phyloP scores from a whole-genome alignment of 2,797 vertebrate genomes.

The Falco columbarius region DNA sequence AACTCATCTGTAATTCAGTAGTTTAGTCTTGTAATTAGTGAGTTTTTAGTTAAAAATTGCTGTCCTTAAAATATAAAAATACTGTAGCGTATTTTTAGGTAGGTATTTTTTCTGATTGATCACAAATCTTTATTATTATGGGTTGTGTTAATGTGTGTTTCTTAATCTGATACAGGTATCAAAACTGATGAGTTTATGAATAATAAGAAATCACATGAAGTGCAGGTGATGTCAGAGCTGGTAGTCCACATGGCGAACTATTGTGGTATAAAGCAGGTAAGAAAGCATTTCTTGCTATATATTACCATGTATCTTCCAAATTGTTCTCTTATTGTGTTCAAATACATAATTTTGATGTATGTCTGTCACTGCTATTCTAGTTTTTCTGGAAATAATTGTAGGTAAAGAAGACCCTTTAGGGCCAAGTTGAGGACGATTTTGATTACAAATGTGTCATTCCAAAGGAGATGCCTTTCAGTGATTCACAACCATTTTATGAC shows the following conservation, averaged over 20 bases:
- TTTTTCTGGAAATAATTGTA: not conserved
- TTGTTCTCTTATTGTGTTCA: not conserved
- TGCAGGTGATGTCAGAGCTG: constrained; percentile 91
- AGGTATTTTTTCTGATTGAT: not conserved
- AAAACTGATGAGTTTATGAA: constrained; percentile 93
- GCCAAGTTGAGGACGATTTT: not conserved
- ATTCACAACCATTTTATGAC: not conserved
- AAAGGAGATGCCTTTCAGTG: not conserved
- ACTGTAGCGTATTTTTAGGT: not conserved
- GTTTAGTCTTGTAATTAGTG: not conserved
- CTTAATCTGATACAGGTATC: constrained; percentile 70
- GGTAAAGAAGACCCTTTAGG: not conserved
- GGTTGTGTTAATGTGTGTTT: not conserved
- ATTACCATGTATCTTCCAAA: not conserved
- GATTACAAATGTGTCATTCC: not conserved
- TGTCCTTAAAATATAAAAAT: not conserved
- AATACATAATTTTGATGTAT: not conserved
- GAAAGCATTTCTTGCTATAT: not conserved
- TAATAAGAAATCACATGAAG: constrained; percentile 97
- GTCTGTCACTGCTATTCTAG: not conserved
- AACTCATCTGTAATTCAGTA: not conserved
- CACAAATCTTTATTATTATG: not conserved
- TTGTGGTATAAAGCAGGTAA: constrained; percentile 88
- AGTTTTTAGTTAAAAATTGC: not conserved
- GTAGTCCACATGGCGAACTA: constrained; percentile 81